Conservation (phyloP, 2,797 vertebrate species). For the Luscinia megarhynchos region DNA sequence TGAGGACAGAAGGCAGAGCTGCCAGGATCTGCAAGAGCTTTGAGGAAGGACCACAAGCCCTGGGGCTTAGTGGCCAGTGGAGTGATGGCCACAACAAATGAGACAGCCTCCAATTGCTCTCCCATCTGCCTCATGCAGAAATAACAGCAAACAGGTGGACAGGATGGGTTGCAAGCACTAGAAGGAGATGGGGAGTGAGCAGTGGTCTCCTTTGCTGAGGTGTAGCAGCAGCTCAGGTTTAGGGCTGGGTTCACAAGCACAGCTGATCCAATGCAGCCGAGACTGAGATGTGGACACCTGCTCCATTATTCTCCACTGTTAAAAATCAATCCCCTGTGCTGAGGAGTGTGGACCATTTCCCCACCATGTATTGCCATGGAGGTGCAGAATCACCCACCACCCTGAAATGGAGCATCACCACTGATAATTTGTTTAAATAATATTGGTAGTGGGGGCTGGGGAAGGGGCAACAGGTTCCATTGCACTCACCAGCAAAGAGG, state of each 20-base stretch:
- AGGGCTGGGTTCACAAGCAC: not conserved
- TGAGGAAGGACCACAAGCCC: not conserved
- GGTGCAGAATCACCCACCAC: not conserved
- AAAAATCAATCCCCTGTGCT: not conserved
- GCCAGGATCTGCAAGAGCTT: not conserved
- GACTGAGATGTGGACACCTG: not conserved
- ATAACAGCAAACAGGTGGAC: not conserved
- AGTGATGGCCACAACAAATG: not conserved
- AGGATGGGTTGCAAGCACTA: not conserved
- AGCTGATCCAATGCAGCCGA: fast-evolving
- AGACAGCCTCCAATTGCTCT: not conserved
- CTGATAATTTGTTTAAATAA: not conserved
- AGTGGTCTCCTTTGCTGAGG: not conserved
- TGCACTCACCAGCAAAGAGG: not conserved
- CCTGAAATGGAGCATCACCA: not conserved
- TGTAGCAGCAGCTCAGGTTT: not conserved
- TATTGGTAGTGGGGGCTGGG: fast-evolving
- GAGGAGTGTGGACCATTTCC: fast-evolving
- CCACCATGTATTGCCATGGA: not conserved
- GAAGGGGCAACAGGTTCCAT: not conserved
- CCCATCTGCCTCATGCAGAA: not conserved
- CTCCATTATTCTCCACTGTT: not conserved
- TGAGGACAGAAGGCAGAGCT: not conserved
- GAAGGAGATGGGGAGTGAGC: not conserved
- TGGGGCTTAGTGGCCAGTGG: not conserved